Evolutionary conservation across 1,140 invertebrate genomes (phyloP), one percentile per base, ranked within the genome.

Genomic region (Rhagoletis pomonella): DNA sequence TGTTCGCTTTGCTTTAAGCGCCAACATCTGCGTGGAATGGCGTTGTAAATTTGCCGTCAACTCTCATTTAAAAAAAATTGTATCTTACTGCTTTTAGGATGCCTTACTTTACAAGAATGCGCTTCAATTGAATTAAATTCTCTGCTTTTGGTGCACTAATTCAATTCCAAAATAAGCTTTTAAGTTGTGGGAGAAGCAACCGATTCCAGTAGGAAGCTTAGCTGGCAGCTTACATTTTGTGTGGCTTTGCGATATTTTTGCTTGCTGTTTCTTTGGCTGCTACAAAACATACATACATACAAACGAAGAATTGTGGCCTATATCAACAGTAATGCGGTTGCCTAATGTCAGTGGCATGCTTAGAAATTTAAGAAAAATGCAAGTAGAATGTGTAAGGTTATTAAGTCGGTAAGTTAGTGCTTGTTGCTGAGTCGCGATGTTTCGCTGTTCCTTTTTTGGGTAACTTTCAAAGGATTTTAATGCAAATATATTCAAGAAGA

Each of bases 91-190:
- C 14, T 42, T 42, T 67, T n/a, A 3, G 65, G 65, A 0, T 10
- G 14, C 4, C n/a, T 29, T 2, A 29, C 29, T 67, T 7, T 42
- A 10, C 42, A 9, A 2, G 19, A 67, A 67, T 67, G 65, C 29
- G 19, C 14, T 67, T 67, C 9, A 67, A 67, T 67, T 29, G 29
- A 67, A 67, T 67, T 42, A 67, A 3, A 67, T 29, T 29, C 9
- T 42, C 65, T 3, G 65, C 65, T 67, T 29, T 67, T 67, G 39
- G 65, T 12, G 65, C 65, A 67, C 29, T 67, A 67, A 67, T 67
- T 67, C 65, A 67, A 67, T 42, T 19, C 7, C 6, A 19, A 19
- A 9, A 42, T 67, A 67, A 67, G 65, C 65, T 29, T 29, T 29
- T 29, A 67, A 39, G 19, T 0, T 14, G 65, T 67, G 29, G 65